phyloP scores from a whole-genome alignment of 2,113 vertebrate genomes.

The Odontesthes bonariensis region DNA sequence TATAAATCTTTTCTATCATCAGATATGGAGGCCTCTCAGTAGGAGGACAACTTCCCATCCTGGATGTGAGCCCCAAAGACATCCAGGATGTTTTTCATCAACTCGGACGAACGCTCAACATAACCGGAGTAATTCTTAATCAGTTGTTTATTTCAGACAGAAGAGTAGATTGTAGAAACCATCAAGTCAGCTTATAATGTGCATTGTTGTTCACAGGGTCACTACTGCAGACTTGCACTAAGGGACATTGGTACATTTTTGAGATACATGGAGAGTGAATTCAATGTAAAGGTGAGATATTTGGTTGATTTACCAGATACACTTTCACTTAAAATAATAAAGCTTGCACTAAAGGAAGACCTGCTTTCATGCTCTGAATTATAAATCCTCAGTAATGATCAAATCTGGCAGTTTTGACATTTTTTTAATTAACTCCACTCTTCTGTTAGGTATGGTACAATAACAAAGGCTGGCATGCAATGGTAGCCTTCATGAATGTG shows the following conservation, averaged over 20 bases:
- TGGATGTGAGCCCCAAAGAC: slow-evolving; percentile 84
- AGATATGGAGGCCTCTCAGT: slow-evolving; percentile 97
- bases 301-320: not conserved
- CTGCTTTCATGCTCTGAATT: not conserved
- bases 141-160: not conserved
- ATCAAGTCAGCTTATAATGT: not conserved
- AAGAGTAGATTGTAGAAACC: not conserved
- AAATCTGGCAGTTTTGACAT: not conserved
- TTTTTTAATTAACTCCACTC: not conserved
- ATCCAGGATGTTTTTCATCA: slow-evolving; percentile 84
- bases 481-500: slow-evolving; percentile 94
- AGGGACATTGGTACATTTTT: slow-evolving; percentile 89
- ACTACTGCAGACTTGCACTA: slow-evolving; percentile 72
- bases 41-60: slow-evolving; percentile 89
- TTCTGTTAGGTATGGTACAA: slow-evolving; percentile 95
- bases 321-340: too few species aligned
- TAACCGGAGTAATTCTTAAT: slow-evolving; percentile 87
- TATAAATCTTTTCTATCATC: slow-evolving; percentile 17
- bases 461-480: slow-evolving; percentile 98
- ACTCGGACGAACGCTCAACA: slow-evolving; percentile 91
- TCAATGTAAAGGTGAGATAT: slow-evolving; percentile 91
- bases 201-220: slow-evolving; percentile 68
- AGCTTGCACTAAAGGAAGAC: not conserved
- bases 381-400: not conserved
- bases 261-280: slow-evolving; percentile 93